Evolutionary conservation across 1,140 invertebrate genomes (phyloP), one percentile per base, ranked within the genome.

Genomic region (Danaus plexippus): DNA sequence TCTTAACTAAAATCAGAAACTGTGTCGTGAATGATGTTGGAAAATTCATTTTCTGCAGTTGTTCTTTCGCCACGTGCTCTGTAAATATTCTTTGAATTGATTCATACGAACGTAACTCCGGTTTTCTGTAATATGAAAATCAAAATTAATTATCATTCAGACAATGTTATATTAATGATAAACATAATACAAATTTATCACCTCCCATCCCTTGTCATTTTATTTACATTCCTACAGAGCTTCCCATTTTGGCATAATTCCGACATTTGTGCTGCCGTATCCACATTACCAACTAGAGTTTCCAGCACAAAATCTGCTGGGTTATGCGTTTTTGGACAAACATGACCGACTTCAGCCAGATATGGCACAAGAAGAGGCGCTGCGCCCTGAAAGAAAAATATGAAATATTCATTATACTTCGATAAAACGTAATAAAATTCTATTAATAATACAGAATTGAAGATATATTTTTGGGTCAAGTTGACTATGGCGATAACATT

Each of bases 21-120:
- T 91, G 90, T 5, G 70, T 81, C 13, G 76, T 69, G 64, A 90
- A 89, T 7, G 89, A 85, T 2, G 87, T 88, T 0, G 90, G 80
- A 58, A 88, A 90, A 57, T 88, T 80, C 64, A 85, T 80, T 52
- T 81, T 80, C 47, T 74, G 75, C 49, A 70, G 63, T 57, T 78
- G 75, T 43, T 87, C 84, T 69, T 85, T 87, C 11, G 79, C 73
- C 9, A 85, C 73, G 54, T 83, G 80, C 42, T 84, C 77, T 1
- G 73, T 74, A 43, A 82, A 87, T 63, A 87, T 85, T 53, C 72
- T 74, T 50, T 85, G 75, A 11, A 83, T 78, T 8, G 83, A 86
- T 22, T 83, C 80, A 48, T 87, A 80, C n/a, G 84, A 87, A 58
- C 81, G 81, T 32, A 87, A 61, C 5, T 80, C 69, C 7, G 79